Evolutionary conservation across 2,888 invertebrate genomes (phyloP).

Genomic region (Chironomus riparius): DNA sequence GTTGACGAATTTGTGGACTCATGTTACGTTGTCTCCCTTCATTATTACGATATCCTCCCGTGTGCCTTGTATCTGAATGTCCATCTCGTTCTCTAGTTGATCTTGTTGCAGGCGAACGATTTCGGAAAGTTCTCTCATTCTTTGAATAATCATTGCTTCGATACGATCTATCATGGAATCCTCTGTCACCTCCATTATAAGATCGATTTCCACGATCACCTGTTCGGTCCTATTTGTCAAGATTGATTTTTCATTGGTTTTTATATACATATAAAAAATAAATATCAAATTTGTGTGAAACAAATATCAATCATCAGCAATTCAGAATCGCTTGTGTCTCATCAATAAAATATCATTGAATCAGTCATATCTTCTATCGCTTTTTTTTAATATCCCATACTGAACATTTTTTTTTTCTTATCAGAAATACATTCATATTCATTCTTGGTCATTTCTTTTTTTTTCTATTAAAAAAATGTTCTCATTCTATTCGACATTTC

Average conservation of each 20-base stretch:
- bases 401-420: too few relatives aligned
- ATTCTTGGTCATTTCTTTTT: too few relatives aligned
- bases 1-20: not conserved
- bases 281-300: too few relatives aligned
- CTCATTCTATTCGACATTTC: too few relatives aligned
- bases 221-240: constrained; percentile 4
- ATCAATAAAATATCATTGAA: too few relatives aligned
- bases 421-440: too few relatives aligned
- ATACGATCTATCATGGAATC: not conserved
- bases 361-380: too few relatives aligned
- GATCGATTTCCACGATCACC: not conserved
- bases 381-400: too few relatives aligned
- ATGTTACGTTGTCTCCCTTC: not conserved
- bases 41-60: not conserved
- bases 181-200: not conserved
- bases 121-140: constrained; percentile 5
- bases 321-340: too few relatives aligned
- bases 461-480: too few relatives aligned
- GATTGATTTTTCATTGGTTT: not conserved
- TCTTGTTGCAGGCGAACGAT: not conserved
- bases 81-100: not conserved
- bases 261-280: too few relatives aligned
- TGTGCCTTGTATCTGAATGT: not conserved
- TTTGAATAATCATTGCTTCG: not conserved
- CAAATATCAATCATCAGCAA: too few relatives aligned